phyloP scores from a whole-genome alignment of 2,888 invertebrate species.

The Lysandra bellargus region DNA sequence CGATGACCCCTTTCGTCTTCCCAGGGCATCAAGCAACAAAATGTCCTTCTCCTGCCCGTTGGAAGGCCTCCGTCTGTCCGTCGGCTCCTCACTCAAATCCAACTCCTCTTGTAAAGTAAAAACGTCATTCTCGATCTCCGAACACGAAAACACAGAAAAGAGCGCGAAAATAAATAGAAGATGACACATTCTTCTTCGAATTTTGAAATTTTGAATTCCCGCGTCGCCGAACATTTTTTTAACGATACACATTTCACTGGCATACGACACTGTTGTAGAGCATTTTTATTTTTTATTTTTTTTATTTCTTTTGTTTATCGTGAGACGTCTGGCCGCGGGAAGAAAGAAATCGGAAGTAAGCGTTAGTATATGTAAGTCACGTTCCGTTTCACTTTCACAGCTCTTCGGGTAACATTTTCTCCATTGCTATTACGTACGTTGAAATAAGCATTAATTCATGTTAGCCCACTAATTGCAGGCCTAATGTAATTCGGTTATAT shows the following conservation, averaged over 20 bases:
- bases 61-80: constrained; percentile 75
- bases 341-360: constrained; percentile 68
- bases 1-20: constrained; percentile 82
- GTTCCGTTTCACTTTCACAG: constrained; percentile 71
- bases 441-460: constrained; percentile 38
- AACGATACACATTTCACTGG: constrained; percentile 33
- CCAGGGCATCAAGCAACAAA: constrained; percentile 85
- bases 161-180: constrained; percentile 48
- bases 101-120: constrained; percentile 70
- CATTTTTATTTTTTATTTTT: constrained; percentile 40
- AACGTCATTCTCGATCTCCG: constrained; percentile 69
- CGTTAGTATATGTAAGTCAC: constrained; percentile 47
- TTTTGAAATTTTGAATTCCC: constrained; percentile 53
- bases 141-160: constrained; percentile 50
- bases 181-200: constrained; percentile 50
- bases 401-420: constrained; percentile 47
- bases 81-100: constrained; percentile 59
- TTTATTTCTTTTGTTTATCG: constrained; percentile 47
- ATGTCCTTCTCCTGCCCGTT: constrained; percentile 88
- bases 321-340: constrained; percentile 62
- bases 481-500: constrained; percentile 29
- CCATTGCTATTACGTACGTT: constrained; percentile 41
- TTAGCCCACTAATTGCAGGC: constrained; percentile 46
- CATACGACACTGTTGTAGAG: constrained; percentile 37
- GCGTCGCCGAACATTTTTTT: constrained; percentile 39